Conservation (phyloP, 2,888 invertebrate species). For the Morpho deidamia region DNA sequence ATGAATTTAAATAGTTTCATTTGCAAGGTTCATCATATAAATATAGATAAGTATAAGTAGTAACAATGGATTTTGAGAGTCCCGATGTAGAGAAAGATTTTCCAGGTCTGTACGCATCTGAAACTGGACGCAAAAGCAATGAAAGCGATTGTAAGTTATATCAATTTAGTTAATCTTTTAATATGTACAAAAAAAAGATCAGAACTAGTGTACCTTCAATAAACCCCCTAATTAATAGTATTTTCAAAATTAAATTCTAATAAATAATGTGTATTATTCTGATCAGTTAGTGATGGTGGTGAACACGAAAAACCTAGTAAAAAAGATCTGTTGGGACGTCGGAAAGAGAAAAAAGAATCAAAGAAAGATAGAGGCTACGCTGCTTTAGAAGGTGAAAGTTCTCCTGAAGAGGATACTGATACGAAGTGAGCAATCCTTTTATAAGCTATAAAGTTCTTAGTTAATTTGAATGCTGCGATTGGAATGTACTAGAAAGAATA, state of each 20-base stretch:
- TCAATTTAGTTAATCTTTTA: neutral
- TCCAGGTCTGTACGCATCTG: conserved; percentile 91
- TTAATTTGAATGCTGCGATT: too few relatives aligned
- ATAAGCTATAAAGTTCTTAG: neutral
- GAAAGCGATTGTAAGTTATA: conserved; percentile 88
- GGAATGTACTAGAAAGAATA: too few relatives aligned
- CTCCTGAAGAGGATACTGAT: conserved; percentile 92
- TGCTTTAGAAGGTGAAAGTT: conserved; percentile 94
- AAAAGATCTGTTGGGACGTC: conserved; percentile 87
- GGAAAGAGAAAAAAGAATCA: conserved; percentile 90
- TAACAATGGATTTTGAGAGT: conserved; percentile 88
- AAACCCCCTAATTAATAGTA: too few relatives aligned
- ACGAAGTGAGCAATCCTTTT: conserved; percentile 81
- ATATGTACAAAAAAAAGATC: neutral
- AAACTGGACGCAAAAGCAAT: conserved; percentile 85
- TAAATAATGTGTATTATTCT: neutral
- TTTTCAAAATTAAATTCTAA: too few relatives aligned
- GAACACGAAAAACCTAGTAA: conserved; percentile 88
- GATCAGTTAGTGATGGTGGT: conserved; percentile 88
- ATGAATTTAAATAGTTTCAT: too few relatives aligned
- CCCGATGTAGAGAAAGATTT: conserved; percentile 95
- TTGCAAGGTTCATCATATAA: too few relatives aligned
- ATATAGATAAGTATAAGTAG: neutral
- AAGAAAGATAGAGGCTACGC: conserved; percentile 93
- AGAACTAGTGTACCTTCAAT: too few relatives aligned